Percentiles rank a stretch among this genome's conserved stretches.
phyloP scores from a whole-genome alignment of 2,888 invertebrate species.

The Protula sp. region DNA sequence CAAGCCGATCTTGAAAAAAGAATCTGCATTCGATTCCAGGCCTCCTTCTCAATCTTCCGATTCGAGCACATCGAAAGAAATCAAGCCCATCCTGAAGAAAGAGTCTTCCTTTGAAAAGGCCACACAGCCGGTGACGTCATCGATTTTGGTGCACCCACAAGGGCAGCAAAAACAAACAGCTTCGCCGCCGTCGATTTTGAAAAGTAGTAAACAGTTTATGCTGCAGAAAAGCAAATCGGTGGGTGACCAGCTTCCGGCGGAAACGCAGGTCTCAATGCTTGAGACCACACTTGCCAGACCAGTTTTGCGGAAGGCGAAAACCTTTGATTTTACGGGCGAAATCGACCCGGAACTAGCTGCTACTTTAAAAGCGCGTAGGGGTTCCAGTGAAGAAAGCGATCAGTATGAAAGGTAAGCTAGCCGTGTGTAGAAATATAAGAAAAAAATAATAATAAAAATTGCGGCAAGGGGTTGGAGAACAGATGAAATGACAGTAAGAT shows the following conservation, averaged over 20 bases:
- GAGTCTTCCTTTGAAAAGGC: background rate
- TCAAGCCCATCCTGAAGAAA: background rate
- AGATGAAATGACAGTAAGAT: no score
- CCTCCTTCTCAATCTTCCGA: no score
- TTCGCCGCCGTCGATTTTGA: background rate
- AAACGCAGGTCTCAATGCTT: background rate
- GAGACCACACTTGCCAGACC: background rate
- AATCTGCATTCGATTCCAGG: background rate
- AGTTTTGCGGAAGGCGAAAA: background rate
- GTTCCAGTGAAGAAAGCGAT: background rate
- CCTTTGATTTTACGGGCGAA: background rate
- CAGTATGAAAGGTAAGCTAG: no score
- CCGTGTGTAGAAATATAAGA: no score
- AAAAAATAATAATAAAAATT: no score
- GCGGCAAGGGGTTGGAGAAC: no score
- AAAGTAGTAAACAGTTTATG: background rate
- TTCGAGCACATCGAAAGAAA: no score
- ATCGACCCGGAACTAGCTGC: background rate
- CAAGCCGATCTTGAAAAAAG: background rate
- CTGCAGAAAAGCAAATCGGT: background rate
- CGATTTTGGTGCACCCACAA: background rate
- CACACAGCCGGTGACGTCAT: background rate
- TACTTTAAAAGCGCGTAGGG: background rate
- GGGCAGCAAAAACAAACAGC: background rate
- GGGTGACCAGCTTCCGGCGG: background rate